These are phyloP conservation scores for Homarus gammarus DNA, from an alignment of 2,888 invertebrate species.

Conservation along the genomic window DNA sequence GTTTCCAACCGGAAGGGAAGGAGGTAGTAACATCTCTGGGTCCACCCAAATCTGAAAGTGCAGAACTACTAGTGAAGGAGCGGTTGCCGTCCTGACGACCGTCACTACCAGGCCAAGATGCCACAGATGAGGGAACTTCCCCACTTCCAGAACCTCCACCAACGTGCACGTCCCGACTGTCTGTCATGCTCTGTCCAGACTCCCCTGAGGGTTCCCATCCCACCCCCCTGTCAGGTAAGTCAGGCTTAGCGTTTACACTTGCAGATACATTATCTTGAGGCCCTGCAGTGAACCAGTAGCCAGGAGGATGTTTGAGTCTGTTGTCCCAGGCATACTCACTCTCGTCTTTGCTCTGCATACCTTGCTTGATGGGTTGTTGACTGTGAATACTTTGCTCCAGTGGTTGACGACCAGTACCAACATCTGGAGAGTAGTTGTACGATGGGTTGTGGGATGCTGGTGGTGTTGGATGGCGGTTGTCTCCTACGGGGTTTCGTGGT, in stretches of 20 bases:
- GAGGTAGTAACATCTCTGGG: slow-evolving; percentile 41
- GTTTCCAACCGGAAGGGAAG: slow-evolving; percentile 37
- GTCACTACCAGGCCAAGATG: background rate
- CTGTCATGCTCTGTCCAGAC: slow-evolving; percentile 13
- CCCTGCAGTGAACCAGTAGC: slow-evolving; percentile 48
- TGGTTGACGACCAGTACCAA: slow-evolving; percentile 3
- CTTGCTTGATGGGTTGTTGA: slow-evolving; percentile 44
- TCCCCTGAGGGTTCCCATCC: background rate
- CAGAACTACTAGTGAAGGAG: slow-evolving; percentile 22
- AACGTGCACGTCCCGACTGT: slow-evolving; percentile 20
- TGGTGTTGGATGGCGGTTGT: background rate
- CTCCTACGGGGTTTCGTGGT: background rate
- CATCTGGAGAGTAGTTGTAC: background rate
- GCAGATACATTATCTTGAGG: background rate
- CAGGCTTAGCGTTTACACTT: background rate
- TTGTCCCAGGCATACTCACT: slow-evolving; percentile 52
- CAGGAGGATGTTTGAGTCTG: slow-evolving; percentile 49
- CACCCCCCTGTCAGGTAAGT: background rate
- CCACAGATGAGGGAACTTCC: background rate
- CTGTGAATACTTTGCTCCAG: slow-evolving; percentile 17
- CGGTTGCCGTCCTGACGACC: background rate
- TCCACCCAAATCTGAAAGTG: slow-evolving; percentile 32
- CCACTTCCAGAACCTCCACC: slow-evolving; percentile 22
- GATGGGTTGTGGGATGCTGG: background rate
- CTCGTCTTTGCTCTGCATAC: slow-evolving; percentile 16